These are phyloP conservation scores for Selenia dentaria DNA, from an alignment of 2,888 invertebrate species.

Conservation along the genomic window DNA sequence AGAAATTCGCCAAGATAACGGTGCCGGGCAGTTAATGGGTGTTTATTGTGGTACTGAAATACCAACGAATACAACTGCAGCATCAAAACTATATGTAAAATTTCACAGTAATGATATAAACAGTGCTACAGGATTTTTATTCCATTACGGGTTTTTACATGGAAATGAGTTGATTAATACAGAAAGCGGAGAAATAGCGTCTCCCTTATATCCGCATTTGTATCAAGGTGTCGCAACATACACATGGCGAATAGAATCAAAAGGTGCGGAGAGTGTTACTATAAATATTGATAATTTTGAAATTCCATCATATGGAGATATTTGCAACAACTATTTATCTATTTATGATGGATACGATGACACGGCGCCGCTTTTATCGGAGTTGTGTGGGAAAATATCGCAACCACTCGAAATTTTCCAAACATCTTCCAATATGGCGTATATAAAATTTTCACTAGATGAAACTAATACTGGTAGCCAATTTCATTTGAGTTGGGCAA, in stretches of 20 bases:
- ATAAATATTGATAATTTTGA: conserved; percentile 53
- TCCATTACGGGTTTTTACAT: conserved; percentile 88
- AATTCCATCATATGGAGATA: conserved; percentile 54
- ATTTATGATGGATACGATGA: conserved; percentile 91
- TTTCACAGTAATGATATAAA: conserved; percentile 88
- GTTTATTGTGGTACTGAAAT: conserved; percentile 89
- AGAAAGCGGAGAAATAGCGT: conserved; percentile 88
- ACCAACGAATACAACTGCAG: conserved; percentile 85
- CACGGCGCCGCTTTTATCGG: conserved; percentile 82
- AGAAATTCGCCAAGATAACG: conserved; percentile 89
- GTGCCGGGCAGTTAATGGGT: conserved; percentile 86
- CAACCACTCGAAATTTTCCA: conserved; percentile 44
- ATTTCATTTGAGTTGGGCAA: conserved; percentile 63
- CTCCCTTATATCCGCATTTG: conserved; percentile 89
- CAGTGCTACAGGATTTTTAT: conserved; percentile 89
- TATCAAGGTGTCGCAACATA: conserved; percentile 73
- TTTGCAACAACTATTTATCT: conserved; percentile 60
- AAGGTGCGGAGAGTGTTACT: conserved; percentile 43
- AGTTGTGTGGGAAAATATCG: conserved; percentile 79
- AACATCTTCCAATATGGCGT: conserved; percentile 87
- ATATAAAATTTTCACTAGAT: conserved; percentile 78
- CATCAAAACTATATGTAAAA: conserved; percentile 88
- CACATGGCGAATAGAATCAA: conserved; percentile 89
- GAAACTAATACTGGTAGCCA: conserved; percentile 69
- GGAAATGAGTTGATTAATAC: conserved; percentile 88